A percentile compares a stretch with the other conserved stretches of the same genome.
Evolutionary conservation across 2,797 vertebrate genomes (phyloP).

Genomic region (Alfaro cultratus): DNA sequence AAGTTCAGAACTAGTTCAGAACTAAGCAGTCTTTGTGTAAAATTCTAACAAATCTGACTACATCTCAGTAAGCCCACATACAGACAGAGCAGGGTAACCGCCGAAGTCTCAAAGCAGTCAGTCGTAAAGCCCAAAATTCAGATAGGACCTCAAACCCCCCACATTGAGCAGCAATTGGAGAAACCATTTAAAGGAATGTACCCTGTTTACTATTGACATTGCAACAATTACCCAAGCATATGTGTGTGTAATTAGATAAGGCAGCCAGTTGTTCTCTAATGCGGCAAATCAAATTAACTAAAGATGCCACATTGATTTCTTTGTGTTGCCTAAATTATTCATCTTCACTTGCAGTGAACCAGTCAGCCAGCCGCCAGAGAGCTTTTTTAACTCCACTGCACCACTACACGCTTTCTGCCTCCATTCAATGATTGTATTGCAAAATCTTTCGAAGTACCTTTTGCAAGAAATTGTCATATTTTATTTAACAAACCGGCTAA

Average conservation of each 20-base stretch:
- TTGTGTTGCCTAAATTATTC: slow-evolving; percentile 82
- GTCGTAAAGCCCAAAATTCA: slow-evolving; percentile 20
- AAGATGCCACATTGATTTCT: slow-evolving; percentile 84
- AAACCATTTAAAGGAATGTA: slow-evolving; percentile 70
- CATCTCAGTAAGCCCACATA: slow-evolving; percentile 12
- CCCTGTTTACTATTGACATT: slow-evolving; percentile 77
- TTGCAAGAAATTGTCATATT: slow-evolving; percentile 48
- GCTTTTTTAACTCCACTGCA: slow-evolving; percentile 56
- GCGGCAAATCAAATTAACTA: slow-evolving; percentile 83
- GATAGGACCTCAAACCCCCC: slow-evolving; percentile 58
- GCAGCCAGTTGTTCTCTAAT: slow-evolving; percentile 81
- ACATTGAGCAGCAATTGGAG: slow-evolving; percentile 56
- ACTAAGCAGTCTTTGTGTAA: neutral
- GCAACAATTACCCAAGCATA: slow-evolving; percentile 79
- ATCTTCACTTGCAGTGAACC: slow-evolving; percentile 75
- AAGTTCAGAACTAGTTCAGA: neutral
- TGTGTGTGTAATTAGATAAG: slow-evolving; percentile 82
- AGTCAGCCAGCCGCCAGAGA: slow-evolving; percentile 68
- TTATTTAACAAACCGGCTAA: slow-evolving; percentile 46
- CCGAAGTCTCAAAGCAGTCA: slow-evolving; percentile 29
- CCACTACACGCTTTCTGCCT: slow-evolving; percentile 38
- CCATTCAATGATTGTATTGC: slow-evolving; percentile 48
- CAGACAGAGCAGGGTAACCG: slow-evolving; percentile 48
- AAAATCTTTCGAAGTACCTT: slow-evolving; percentile 38
- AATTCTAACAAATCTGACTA: slow-evolving; percentile 32